Percentiles rank a stretch among this genome's conserved stretches.
Evolutionary conservation across 2,888 invertebrate genomes (phyloP).

Genomic region (Beris morrisii): DNA sequence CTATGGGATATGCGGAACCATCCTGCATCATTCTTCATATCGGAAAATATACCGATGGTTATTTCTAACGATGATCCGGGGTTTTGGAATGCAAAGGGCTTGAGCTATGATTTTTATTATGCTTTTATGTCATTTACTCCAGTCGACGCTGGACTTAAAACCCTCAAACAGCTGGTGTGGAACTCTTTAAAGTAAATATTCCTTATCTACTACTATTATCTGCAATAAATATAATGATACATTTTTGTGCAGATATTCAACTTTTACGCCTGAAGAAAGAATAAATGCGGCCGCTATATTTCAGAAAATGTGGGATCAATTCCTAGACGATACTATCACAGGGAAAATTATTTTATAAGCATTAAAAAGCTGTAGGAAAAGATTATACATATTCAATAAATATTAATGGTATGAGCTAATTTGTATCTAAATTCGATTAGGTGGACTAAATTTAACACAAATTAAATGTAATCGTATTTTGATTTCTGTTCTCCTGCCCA

Average conservation of each 20-base stretch:
- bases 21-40: slow-evolving; percentile 61
- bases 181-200: slow-evolving; percentile 61
- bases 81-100: slow-evolving; percentile 63
- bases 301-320: slow-evolving; percentile 1
- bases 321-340: not conserved
- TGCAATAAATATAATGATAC: too few relatives aligned
- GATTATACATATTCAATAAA: too few relatives aligned
- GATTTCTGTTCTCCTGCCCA: too few relatives aligned
- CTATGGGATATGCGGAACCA: slow-evolving; percentile 67
- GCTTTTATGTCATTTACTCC: slow-evolving; percentile 68
- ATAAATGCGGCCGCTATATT: not conserved
- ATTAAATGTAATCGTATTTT: too few relatives aligned
- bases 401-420: too few relatives aligned
- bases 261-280: not conserved
- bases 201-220: too few relatives aligned
- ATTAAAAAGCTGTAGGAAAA: too few relatives aligned
- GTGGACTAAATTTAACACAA: too few relatives aligned
- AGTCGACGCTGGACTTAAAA: slow-evolving; percentile 60
- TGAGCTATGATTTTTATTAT: slow-evolving; percentile 69
- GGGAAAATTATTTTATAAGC: not conserved
- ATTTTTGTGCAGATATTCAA: slow-evolving; percentile 4
- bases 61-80: slow-evolving; percentile 68
- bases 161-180: slow-evolving; percentile 64
- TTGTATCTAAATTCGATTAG: too few relatives aligned
- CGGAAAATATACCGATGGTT: slow-evolving; percentile 63